Conservation (phyloP, 2,888 invertebrate genomes). For the Patella pellucida region DNA sequence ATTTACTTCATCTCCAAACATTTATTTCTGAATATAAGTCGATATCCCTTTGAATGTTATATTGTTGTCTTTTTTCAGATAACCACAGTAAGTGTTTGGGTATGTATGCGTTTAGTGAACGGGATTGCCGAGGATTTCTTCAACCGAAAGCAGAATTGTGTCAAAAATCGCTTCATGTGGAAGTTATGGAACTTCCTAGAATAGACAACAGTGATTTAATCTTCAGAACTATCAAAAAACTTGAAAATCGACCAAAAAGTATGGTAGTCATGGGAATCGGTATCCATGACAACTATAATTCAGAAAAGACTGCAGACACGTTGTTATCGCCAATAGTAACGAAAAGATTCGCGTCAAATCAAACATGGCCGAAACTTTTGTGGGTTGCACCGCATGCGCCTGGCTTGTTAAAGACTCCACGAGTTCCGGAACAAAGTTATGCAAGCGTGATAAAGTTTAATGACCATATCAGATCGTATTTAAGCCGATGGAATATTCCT, state of each 20-base stretch:
- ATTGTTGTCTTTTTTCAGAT: background rate
- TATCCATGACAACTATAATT: background rate
- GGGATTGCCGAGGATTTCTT: background rate
- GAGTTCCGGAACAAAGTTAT: conserved; percentile 19
- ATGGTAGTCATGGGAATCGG: background rate
- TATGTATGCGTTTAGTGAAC: conserved; percentile 14
- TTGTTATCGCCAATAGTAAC: conserved; percentile 21
- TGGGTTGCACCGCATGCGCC: conserved; percentile 33
- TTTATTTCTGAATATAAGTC: background rate
- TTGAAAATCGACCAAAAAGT: background rate
- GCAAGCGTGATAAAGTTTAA: conserved; percentile 28
- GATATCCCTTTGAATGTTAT: background rate
- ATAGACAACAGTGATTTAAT: background rate
- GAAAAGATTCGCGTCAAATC: background rate
- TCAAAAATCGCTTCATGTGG: background rate
- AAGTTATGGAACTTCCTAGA: background rate
- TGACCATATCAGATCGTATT: conserved; percentile 12
- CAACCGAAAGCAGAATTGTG: conserved; percentile 6
- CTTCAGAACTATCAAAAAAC: background rate
- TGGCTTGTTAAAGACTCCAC: conserved; percentile 34
- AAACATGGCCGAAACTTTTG: conserved; percentile 27
- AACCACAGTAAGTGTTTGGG: background rate
- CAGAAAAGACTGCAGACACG: background rate
- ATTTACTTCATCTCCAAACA: no score
- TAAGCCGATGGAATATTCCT: conserved; percentile 25